phyloP scores from a whole-genome alignment of 2,113 vertebrate species.

The Heliornis fulica region DNA sequence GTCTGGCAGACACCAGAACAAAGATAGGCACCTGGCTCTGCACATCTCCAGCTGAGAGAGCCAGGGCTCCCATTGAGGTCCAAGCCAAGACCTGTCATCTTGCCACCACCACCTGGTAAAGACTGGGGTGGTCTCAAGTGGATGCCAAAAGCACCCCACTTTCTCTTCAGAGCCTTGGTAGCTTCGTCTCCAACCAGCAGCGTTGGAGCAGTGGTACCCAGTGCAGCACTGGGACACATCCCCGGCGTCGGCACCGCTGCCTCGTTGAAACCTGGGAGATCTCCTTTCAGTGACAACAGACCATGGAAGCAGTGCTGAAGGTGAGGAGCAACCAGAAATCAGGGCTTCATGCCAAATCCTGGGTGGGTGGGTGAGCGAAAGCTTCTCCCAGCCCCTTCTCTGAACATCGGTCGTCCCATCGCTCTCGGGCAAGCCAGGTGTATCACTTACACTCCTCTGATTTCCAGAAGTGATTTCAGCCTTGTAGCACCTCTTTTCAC shows the following conservation, averaged over 20 bases:
- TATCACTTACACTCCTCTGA: background rate
- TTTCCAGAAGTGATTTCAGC: background rate
- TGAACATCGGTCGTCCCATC: accelerated
- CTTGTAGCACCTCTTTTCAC: background rate
- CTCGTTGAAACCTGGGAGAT: background rate
- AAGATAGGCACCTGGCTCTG: background rate
- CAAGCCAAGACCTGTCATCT: background rate
- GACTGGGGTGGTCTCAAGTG: background rate
- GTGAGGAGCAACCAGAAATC: background rate
- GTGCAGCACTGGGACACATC: background rate
- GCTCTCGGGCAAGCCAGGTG: background rate
- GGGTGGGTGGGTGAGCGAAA: background rate
- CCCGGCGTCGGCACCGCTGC: accelerated
- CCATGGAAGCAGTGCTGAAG: background rate
- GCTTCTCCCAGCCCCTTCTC: background rate
- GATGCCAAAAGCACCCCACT: background rate
- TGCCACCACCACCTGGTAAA: constrained; percentile 8
- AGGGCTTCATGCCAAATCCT: background rate
- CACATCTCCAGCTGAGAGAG: background rate
- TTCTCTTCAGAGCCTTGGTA: background rate
- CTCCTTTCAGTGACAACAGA: background rate
- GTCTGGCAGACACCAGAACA: background rate
- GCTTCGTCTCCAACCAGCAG: accelerated
- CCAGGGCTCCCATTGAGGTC: background rate
- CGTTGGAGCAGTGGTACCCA: accelerated